Evolutionary conservation across 2,113 vertebrate species (phyloP).

Genomic region (Gymnarchus niloticus): DNA sequence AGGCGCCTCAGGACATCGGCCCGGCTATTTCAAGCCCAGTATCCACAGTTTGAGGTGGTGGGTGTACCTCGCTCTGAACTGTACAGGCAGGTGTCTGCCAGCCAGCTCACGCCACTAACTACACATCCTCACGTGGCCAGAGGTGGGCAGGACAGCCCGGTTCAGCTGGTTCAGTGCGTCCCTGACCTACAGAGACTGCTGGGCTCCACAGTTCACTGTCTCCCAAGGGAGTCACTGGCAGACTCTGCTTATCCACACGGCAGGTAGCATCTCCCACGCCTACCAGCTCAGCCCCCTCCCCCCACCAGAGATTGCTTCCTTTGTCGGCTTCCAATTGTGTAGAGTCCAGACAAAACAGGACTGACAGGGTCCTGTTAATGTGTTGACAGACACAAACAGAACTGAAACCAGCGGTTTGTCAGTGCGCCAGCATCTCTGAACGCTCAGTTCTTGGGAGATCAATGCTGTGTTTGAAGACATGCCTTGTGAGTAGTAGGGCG

Average conservation of each 20-base stretch:
- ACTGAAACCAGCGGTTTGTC: slow-evolving; percentile 40
- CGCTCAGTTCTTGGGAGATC: background rate
- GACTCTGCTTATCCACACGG: slow-evolving; percentile 40
- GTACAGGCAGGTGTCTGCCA: slow-evolving; percentile 76
- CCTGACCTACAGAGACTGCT: slow-evolving; percentile 84
- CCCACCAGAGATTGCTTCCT: background rate
- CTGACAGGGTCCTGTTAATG: background rate
- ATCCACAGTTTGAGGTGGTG: slow-evolving; percentile 85
- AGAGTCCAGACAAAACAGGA: background rate
- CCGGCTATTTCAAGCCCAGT: slow-evolving; percentile 87
- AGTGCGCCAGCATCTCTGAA: background rate
- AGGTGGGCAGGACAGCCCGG: slow-evolving; percentile 57
- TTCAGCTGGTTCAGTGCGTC: slow-evolving; percentile 87
- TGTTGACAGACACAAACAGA: background rate
- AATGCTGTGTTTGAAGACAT: background rate
- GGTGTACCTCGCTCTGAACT: slow-evolving; percentile 75
- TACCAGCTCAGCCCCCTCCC: background rate
- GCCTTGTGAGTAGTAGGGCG: background rate
- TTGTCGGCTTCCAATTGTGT: background rate
- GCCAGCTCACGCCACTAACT: slow-evolving; percentile 76
- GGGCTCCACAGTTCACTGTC: slow-evolving; percentile 70
- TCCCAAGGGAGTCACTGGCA: slow-evolving; percentile 49
- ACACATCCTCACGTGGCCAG: slow-evolving; percentile 48
- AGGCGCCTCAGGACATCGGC: slow-evolving; percentile 89
- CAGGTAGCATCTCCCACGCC: slow-evolving; percentile 51